These are phyloP conservation scores for Steinernema khuongi DNA, from an alignment of 1,140 invertebrate species.

Conservation along the genomic window DNA sequence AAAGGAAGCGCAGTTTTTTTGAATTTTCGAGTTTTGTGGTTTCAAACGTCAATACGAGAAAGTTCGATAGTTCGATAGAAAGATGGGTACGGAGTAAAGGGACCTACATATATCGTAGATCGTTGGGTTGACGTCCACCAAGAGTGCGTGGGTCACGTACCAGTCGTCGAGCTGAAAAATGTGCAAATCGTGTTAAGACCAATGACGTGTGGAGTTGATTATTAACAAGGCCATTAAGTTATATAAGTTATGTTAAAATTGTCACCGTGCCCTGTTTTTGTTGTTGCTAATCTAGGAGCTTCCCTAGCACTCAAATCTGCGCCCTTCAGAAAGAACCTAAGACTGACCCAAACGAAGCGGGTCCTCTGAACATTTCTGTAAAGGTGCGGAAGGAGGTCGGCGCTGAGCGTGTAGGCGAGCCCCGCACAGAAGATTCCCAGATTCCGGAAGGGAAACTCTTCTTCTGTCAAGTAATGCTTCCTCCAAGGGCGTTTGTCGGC, in stretches of 20 bases:
- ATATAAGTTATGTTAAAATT: too few relatives aligned
- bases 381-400: constrained; percentile 31
- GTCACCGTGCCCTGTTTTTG: too few relatives aligned
- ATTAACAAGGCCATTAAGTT: too few relatives aligned
- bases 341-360: constrained; percentile 35
- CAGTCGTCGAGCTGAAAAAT: constrained; percentile 36
- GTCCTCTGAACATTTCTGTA: constrained; percentile 20
- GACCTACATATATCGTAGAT: constrained; percentile 36
- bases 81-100: too few relatives aligned
- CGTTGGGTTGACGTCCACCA: constrained; percentile 26
- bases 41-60: too few relatives aligned
- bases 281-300: too few relatives aligned
- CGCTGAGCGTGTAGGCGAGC: constrained; percentile 25
- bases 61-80: too few relatives aligned
- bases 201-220: too few relatives aligned
- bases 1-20: too few relatives aligned
- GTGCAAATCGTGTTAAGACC: background rate
- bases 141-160: constrained; percentile 34
- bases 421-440: constrained; percentile 37
- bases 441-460: constrained; percentile 37
- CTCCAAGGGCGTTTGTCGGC: constrained; percentile 27
- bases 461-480: constrained; percentile 28
- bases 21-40: too few relatives aligned
- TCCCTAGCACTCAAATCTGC: too few relatives aligned
- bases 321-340: background rate